A percentile compares a stretch with the other conserved stretches of the same genome.
phyloP scores from a whole-genome alignment of 1,140 invertebrate genomes.

The Camponotus vicinus region DNA sequence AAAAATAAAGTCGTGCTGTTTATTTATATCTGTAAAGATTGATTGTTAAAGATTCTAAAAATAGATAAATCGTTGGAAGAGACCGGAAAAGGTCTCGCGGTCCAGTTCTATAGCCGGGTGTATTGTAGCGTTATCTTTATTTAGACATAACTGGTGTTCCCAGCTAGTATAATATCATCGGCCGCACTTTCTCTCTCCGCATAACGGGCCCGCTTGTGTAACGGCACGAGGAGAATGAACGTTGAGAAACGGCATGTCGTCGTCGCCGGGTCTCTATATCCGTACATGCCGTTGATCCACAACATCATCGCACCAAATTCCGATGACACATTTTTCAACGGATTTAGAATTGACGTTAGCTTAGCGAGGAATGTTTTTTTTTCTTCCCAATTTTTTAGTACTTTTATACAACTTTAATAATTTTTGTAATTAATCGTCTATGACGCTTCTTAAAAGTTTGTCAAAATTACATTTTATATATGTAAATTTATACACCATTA shows the following conservation, averaged over 20 bases:
- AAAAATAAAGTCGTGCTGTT: not conserved
- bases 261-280: constrained; percentile 41
- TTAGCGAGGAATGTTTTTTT: not conserved
- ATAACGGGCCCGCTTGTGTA: constrained; percentile 74
- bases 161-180: constrained; percentile 69
- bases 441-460: no score
- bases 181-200: constrained; percentile 75
- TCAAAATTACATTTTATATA: no score
- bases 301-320: constrained; percentile 26
- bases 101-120: constrained; percentile 69
- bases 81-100: constrained; percentile 32
- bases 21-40: not conserved
- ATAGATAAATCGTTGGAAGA: constrained; percentile 41
- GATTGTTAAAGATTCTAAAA: constrained; percentile 13
- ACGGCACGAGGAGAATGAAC: constrained; percentile 63
- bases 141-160: constrained; percentile 73
- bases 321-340: constrained; percentile 24
- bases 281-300: constrained; percentile 18
- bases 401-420: no score
- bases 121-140: constrained; percentile 65
- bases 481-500: no score
- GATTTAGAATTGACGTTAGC: constrained; percentile 1
- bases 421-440: no score
- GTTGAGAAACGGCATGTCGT: constrained; percentile 71
- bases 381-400: not conserved